A percentile compares a stretch with the other conserved stretches of the same genome.
These are phyloP conservation scores for Clamator glandarius DNA, from an alignment of 2,797 vertebrate species.

Conservation along the genomic window DNA sequence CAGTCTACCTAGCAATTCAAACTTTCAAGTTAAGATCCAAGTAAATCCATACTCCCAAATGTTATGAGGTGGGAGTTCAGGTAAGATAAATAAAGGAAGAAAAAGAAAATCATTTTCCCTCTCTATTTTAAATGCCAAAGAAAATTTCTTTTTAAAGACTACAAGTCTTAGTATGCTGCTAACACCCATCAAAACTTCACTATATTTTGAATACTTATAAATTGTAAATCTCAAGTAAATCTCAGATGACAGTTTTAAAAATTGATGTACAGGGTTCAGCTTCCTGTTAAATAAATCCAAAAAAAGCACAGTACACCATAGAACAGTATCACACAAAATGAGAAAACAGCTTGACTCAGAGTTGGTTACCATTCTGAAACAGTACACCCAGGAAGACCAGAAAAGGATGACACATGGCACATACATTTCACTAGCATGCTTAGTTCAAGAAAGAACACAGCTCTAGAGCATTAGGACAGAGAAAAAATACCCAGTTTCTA, in stretches of 20 bases:
- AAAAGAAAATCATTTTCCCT: not conserved
- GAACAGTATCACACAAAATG: not conserved
- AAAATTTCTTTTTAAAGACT: not conserved
- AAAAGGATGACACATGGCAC: not conserved
- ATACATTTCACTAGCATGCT: not conserved
- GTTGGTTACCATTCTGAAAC: not conserved
- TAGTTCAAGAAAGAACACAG: not conserved
- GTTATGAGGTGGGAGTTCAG: not conserved
- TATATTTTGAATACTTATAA: not conserved
- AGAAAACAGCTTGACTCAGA: not conserved
- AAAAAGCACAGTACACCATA: not conserved
- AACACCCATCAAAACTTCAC: not conserved
- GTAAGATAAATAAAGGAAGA: not conserved
- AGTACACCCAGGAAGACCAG: not conserved
- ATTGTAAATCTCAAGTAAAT: not conserved
- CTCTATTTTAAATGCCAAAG: not conserved
- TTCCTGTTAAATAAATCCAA: not conserved
- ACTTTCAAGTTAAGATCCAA: not conserved
- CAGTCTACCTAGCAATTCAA: not conserved
- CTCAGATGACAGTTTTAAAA: not conserved
- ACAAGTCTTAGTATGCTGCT: not conserved
- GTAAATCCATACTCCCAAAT: not conserved
- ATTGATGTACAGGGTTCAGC: not conserved
- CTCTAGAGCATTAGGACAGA: not conserved
- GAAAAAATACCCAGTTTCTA: not conserved